Evolutionary conservation across 2,797 vertebrate species (phyloP), one percentile per base, ranked within the genome.

Genomic region (Gymnothorax javanicus): DNA sequence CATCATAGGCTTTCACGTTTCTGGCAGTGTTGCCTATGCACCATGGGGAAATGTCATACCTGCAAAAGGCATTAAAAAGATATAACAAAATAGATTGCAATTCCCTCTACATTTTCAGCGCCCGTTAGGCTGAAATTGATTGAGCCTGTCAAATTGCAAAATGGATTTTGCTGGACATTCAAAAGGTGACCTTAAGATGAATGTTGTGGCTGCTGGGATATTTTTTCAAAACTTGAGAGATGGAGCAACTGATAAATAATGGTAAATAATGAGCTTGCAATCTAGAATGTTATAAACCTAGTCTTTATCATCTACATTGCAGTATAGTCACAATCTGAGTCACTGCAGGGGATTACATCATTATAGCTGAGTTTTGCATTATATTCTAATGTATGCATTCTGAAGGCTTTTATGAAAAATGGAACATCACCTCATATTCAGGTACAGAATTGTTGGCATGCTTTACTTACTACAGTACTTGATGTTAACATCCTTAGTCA

Each of bases 361-460:
- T 87, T 87, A 86, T 81, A 0, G 67, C 83, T 91, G 83, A 89
- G 54, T 77, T 82, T 84, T 86, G 86, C 43, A 71, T 52, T 43
- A 13, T 7, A 23, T 43, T 20, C 73, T 43, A 5, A 17, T 73
- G 27, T 33, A 73, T 73, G 69, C 27, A 73, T n/a, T 33, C 25
- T 25, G 9, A 75, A 43, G 8, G 71, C 27, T 43, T 33, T 25
- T 77, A 52, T 15, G 50, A 43, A 77, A 33, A 50, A 17, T 77
- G 15, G 43, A 50, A 17, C 52, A 52, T 52, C 43, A 77, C 15
- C 17, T 43, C 33, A 43, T 43, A 43, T 43, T 43, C 33, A 43
- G 33, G 33, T 43, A 43, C 33, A 43, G 33, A 43, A 43, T 43
- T 43, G 2, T 43, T 43, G 33, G 33, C 33, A 43, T 43, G 33